Evolutionary conservation across 2,797 vertebrate genomes (phyloP).

Genomic region (Trematomus bernacchii): DNA sequence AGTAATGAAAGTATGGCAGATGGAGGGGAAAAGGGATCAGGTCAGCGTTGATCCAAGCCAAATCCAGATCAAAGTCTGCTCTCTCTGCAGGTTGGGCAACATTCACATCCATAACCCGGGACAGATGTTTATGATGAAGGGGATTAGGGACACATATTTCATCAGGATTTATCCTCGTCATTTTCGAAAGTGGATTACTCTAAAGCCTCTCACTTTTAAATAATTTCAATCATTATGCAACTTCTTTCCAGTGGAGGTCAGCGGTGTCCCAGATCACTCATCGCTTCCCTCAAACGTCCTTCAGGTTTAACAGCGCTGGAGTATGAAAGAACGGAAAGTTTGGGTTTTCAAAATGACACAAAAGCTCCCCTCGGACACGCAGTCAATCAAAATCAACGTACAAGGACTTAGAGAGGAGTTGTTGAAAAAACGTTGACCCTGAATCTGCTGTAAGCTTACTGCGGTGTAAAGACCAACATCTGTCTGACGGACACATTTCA

Average conservation of each 20-base stretch:
- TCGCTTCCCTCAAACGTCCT: constrained; percentile 63
- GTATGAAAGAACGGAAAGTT: constrained; percentile 35
- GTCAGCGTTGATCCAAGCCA: constrained; percentile 54
- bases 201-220: constrained; percentile 76
- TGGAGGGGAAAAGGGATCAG: constrained; percentile 65
- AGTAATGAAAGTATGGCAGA: constrained; percentile 69
- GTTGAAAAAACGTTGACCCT: constrained; percentile 12
- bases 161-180: constrained; percentile 78
- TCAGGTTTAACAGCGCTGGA: constrained; percentile 53
- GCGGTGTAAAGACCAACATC: constrained; percentile 1
- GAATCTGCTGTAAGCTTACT: constrained; percentile 15
- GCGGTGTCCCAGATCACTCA: constrained; percentile 51
- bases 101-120: constrained; percentile 74
- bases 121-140: constrained; percentile 80
- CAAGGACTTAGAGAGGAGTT: constrained; percentile 39
- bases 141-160: constrained; percentile 82
- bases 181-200: constrained; percentile 65
- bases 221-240: constrained; percentile 75
- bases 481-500: constrained; percentile 25
- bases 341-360: constrained; percentile 61
- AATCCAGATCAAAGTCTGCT: constrained; percentile 78
- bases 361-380: constrained; percentile 29
- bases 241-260: constrained; percentile 65
- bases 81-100: constrained; percentile 76
- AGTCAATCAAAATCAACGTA: constrained; percentile 49